Base-by-base conservation (phyloP, 2,888 invertebrate genomes). In the Merodon equestris region DNA sequence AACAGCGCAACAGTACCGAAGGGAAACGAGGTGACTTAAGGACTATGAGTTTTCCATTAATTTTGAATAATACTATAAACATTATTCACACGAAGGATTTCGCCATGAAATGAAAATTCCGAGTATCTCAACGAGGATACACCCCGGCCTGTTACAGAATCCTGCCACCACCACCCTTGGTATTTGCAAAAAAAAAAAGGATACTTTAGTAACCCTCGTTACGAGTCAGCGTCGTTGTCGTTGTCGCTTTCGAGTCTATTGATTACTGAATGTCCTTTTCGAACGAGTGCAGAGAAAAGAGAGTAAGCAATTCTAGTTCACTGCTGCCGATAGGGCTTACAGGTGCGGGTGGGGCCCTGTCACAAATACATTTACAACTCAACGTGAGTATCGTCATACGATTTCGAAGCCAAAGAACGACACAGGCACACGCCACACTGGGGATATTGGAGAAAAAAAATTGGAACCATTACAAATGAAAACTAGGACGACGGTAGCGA, bases 11-110 rank as follows among this genome's bases (percentile, higher is more conserved):
- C 40, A 14, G 38, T 19, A 40, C 57, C 67, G 38, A 40, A 54
- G 57, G 77, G 67, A 77, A 73, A 68, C 58, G 67, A 77, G 77
- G 77, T 77, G 73, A 67, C 67, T 77, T 77, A 67, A 77, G 72
- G 73, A 67, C 73, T 77, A 68, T 68, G 77, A 77, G 63, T 72
- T 72, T 72, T 72, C 73, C 68, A 79, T 79, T 74, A 79, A 70
- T 79, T 79, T 79, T 74, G 74, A 74, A 79, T 79, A 79, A 79
- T 74, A 58, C 74, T 40, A 56, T 74, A 70, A 79, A 64, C 68
- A 74, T 79, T 79, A 79, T 74, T 79, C 79, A 74, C 74, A 79
- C 74, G 64, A 74, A 74, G 64, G 64, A 79, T 74, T 74, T 70
- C 50, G 50, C 79, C 63, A 68, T 73, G 68, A 73, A 63, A 68